Conservation (phyloP, 2,113 vertebrate genomes). For the Manacus vitellinus region DNA sequence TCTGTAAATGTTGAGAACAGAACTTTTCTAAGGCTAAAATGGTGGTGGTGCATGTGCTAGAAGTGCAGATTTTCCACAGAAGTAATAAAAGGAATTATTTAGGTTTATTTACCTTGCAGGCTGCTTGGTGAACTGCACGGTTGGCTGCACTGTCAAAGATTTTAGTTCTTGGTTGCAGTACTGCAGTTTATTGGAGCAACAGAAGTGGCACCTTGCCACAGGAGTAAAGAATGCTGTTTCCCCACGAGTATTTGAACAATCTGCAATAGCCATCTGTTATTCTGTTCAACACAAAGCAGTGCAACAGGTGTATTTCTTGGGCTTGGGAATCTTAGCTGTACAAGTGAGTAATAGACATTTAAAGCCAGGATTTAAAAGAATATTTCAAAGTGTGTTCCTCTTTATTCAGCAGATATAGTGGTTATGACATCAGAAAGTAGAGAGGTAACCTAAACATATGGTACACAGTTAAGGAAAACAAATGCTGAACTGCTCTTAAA, state of each 20-base stretch:
- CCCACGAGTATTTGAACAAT: constrained; percentile 16
- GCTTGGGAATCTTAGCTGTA: neutral
- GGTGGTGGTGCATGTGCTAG: neutral
- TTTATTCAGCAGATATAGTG: neutral
- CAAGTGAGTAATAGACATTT: neutral
- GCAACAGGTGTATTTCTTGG: neutral
- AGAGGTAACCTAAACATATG: constrained; percentile 7
- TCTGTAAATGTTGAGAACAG: neutral
- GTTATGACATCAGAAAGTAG: neutral
- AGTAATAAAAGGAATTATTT: neutral
- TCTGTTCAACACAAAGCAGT: neutral
- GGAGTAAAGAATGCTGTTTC: constrained; percentile 41
- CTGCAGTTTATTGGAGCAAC: constrained; percentile 9
- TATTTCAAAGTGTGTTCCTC: neutral
- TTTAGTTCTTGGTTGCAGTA: neutral
- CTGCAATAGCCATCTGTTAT: constrained; percentile 27
- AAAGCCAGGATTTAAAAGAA: neutral
- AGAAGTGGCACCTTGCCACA: constrained; percentile 13
- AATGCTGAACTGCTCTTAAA: constrained; percentile 44
- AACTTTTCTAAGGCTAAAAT: neutral
- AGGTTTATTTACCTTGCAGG: neutral
- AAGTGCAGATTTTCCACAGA: neutral
- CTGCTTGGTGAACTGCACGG: neutral
- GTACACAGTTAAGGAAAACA: neutral
- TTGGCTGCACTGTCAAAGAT: neutral